These are phyloP conservation scores for Agrotis clavis DNA, from an alignment of 2,888 invertebrate genomes.

Conservation along the genomic window DNA sequence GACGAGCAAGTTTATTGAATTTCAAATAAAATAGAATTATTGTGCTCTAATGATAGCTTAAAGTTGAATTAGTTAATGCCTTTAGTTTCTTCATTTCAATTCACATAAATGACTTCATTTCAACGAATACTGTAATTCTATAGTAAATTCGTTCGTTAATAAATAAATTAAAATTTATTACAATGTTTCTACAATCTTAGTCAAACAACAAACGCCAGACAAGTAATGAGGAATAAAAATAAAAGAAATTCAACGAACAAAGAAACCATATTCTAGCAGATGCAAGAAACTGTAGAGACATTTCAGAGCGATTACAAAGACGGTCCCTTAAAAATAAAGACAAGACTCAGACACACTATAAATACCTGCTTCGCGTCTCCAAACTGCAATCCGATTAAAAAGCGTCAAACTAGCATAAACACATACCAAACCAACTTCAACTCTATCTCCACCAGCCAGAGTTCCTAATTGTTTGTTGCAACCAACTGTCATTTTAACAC, in stretches of 20 bases:
- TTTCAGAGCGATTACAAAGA: constrained; percentile 29
- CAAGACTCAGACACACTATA: constrained; percentile 64
- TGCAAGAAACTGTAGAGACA: constrained; percentile 29
- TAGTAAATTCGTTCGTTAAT: too few relatives aligned
- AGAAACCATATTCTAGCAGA: constrained; percentile 22
- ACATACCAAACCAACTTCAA: constrained; percentile 32
- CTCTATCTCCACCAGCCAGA: constrained; percentile 31
- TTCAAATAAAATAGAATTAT: too few relatives aligned
- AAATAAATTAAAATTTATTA: too few relatives aligned
- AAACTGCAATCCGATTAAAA: constrained; percentile 76
- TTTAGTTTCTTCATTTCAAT: too few relatives aligned
- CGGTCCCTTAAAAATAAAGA: constrained; percentile 60
- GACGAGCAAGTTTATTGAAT: too few relatives aligned
- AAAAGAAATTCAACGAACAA: constrained; percentile 5
- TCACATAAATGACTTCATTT: too few relatives aligned
- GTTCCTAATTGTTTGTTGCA: constrained; percentile 46
- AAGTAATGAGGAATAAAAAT: constrained; percentile 15
- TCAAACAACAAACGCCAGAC: not conserved
- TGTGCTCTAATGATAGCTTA: too few relatives aligned
- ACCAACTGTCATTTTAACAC: constrained; percentile 66
- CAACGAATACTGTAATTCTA: too few relatives aligned
- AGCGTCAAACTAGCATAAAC: constrained; percentile 53
- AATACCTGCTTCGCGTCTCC: constrained; percentile 69
- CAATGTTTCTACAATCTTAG: not conserved
- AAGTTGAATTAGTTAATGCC: too few relatives aligned